Evolutionary conservation across 2,797 vertebrate genomes (phyloP).

Genomic region (Gallinago nigripennis): DNA sequence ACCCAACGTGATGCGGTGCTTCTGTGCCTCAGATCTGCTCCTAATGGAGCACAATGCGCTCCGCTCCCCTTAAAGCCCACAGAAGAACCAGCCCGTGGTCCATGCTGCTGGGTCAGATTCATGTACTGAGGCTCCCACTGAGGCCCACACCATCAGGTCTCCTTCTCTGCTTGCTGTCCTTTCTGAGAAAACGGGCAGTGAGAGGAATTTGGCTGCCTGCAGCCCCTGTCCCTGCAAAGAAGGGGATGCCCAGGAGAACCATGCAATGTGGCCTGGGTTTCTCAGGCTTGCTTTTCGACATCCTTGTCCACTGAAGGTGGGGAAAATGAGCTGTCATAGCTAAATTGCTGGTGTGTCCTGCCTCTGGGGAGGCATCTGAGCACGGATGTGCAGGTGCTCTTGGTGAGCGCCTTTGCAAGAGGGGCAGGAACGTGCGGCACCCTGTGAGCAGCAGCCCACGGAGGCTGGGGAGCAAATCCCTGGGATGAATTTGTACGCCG

Average conservation of each 20-base stretch:
- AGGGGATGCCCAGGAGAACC: background rate
- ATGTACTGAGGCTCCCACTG: background rate
- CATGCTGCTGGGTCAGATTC: background rate
- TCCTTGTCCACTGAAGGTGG: background rate
- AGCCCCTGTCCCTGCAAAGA: fast-evolving
- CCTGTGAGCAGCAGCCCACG: background rate
- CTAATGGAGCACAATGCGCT: background rate
- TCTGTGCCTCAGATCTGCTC: background rate
- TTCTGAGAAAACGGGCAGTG: background rate
- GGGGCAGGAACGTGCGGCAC: background rate
- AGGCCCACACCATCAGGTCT: background rate
- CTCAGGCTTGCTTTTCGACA: background rate
- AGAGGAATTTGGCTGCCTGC: background rate
- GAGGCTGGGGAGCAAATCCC: background rate
- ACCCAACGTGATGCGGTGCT: background rate
- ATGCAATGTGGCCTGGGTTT: background rate
- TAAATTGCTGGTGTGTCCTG: background rate
- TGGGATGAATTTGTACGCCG: background rate
- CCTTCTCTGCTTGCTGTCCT: background rate
- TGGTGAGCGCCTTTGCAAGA: background rate
- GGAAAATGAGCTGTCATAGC: background rate
- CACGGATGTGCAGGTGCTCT: fast-evolving
- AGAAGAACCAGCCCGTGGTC: background rate
- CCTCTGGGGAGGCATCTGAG: background rate
- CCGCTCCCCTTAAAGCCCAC: background rate